These are phyloP conservation scores for Aurelia coerulea DNA, from an alignment of 30 jellyfish, hydroid and myxozoan genomes.

Conservation along the genomic window DNA sequence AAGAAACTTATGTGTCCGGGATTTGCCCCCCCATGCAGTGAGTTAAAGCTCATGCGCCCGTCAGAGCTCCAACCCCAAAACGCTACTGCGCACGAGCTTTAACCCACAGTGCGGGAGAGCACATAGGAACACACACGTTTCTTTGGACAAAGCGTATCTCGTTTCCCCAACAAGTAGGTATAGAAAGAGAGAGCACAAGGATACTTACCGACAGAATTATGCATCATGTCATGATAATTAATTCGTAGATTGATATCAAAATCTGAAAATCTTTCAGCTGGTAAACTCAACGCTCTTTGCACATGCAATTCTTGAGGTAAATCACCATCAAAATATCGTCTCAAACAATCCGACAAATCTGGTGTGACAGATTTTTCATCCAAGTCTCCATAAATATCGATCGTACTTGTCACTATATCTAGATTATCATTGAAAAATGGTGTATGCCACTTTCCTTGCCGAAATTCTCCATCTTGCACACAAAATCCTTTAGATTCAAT, in stretches of 20 bases:
- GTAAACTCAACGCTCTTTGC: conserved; percentile 52
- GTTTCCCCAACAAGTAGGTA: too few species aligned
- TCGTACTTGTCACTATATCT: conserved; percentile 70
- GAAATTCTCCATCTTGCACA: conserved; percentile 76
- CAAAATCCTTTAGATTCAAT: conserved; percentile 70
- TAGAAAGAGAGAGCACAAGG: neutral
- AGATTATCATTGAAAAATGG: conserved; percentile 91
- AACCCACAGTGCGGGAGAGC: too few species aligned
- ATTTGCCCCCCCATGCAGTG: too few species aligned
- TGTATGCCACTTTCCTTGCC: conserved; percentile 83
- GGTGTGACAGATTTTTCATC: conserved; percentile 43
- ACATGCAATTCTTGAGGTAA: conserved; percentile 63
- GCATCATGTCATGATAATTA: conserved; percentile 84
- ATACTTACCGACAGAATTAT: conserved; percentile 80
- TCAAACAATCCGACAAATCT: conserved; percentile 80
- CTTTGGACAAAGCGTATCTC: too few species aligned
- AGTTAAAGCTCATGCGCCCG: too few species aligned
- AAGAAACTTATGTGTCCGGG: too few species aligned
- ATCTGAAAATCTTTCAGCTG: conserved; percentile 66
- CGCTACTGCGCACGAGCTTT: too few species aligned
- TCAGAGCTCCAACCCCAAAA: too few species aligned
- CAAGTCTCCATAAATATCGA: conserved; percentile 63
- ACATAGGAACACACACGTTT: too few species aligned
- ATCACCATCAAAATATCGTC: conserved; percentile 77
- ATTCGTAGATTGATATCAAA: conserved; percentile 82